Base-by-base conservation (phyloP, 1,140 invertebrate species). In the Calliphora vicina region DNA sequence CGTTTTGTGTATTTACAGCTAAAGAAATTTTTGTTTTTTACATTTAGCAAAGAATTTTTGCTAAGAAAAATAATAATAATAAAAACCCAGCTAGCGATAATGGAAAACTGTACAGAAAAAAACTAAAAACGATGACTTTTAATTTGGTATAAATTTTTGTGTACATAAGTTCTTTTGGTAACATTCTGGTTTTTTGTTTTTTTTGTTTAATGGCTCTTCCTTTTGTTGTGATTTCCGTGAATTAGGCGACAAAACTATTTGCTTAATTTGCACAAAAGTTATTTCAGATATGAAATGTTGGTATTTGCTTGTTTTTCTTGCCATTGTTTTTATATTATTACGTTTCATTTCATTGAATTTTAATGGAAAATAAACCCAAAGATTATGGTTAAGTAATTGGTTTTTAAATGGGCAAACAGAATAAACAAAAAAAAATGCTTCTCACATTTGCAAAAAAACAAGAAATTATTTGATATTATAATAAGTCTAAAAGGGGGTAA, bases 221-320 rank as follows among this genome's bases (percentile, higher is more conserved):
- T 13, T 2, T 20, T 6, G n/a, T 23, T 23, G 61, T 23, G 61
- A 67, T 67, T 67, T 67, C 20, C 61, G n/a, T 67, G 61, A 67
- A 67, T 67, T 67, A 67, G 61, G 61, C 61, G 61, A 67, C 61
- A 67, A 67, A 67, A 67, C 61, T 67, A 67, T 67, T 67, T 67
- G 61, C 61, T 67, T 67, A 67, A 67, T 67, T 67, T 67, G 61
- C 61, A 23, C 20, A 67, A 67, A 67, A 67, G 61, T 67, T 61
- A n/a, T 23, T 67, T 23, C 9, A 67, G 20, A 23, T 67, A 67
- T 67, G 61, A 67, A 67, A 67, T 67, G 61, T 23, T 67, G 9
- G n/a, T 67, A 5, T 67, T 67, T 5, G 17, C 6, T 20, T n/a
- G 10, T 20, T 61, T 61, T 67, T 67, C 5, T 8, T 67, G 5